phyloP scores from a whole-genome alignment of 1,140 invertebrate genomes.

The Leptinotarsa lineolata region DNA sequence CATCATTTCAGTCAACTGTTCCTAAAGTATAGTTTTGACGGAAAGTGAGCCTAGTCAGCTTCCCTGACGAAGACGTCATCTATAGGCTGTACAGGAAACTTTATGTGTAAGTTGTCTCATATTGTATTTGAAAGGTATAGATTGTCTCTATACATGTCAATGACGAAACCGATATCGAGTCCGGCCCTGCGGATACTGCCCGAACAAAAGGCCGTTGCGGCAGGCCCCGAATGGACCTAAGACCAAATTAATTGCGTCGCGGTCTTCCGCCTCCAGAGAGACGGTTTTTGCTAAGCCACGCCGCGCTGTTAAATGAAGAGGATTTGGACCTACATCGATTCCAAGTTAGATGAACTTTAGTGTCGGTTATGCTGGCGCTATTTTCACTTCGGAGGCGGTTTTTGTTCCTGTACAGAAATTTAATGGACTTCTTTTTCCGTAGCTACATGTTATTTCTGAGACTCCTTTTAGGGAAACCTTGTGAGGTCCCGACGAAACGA shows the following conservation, averaged over 20 bases:
- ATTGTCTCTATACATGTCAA: not conserved
- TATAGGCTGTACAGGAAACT: no score
- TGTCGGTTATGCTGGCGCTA: constrained; percentile 27
- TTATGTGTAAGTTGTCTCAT: no score
- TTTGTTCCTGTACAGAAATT: constrained; percentile 7
- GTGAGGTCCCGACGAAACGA: not conserved
- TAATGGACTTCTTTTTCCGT: constrained; percentile 12
- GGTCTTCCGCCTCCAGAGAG: constrained; percentile 42
- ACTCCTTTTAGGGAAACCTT: not conserved
- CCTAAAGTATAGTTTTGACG: no score
- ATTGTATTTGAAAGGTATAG: no score
- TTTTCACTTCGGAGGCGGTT: constrained; percentile 17
- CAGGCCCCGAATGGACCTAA: constrained; percentile 42
- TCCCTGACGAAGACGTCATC: no score
- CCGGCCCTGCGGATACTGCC: not conserved
- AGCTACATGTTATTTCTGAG: not conserved
- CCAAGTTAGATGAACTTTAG: constrained; percentile 19
- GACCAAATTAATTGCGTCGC: constrained; percentile 46
- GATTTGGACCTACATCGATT: constrained; percentile 38
- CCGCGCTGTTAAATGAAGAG: constrained; percentile 38
- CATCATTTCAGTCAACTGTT: no score
- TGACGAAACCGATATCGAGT: constrained; percentile 2
- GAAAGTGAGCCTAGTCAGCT: no score
- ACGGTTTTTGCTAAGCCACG: constrained; percentile 43
- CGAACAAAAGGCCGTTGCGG: constrained; percentile 29